Conservation (phyloP, 2,888 invertebrate genomes). For the Palloptera scutellata region DNA sequence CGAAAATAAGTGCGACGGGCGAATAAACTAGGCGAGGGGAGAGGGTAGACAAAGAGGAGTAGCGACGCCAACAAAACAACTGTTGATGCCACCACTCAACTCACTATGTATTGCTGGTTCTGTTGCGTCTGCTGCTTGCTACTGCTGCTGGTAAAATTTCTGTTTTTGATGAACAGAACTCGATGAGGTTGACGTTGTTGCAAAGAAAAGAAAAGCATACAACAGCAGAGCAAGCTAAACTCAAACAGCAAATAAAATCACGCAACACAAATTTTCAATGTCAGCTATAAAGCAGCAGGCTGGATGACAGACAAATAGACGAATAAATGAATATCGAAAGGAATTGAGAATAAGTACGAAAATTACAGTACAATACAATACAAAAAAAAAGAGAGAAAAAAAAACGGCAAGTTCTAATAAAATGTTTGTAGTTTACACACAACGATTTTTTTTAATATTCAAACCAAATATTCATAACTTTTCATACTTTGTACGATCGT, state of each 20-base stretch:
- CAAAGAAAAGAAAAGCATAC: constrained; percentile 11
- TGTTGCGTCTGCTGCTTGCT: too few relatives aligned
- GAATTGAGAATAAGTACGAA: too few relatives aligned
- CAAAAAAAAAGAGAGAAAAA: too few relatives aligned
- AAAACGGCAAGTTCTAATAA: too few relatives aligned
- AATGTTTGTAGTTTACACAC: too few relatives aligned
- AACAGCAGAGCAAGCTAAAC: constrained; percentile 21
- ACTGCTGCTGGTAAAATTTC: too few relatives aligned
- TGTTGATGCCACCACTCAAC: neutral
- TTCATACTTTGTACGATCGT: too few relatives aligned
- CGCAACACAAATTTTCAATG: constrained; percentile 31
- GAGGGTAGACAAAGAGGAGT: neutral
- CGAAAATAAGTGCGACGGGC: neutral
- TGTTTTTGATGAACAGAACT: neutral
- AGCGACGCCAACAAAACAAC: constrained; percentile 6
- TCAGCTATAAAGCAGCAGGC: constrained; percentile 28
- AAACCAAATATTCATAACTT: too few relatives aligned
- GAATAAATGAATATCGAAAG: too few relatives aligned
- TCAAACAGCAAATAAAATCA: constrained; percentile 24
- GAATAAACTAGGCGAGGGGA: neutral
- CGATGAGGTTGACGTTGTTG: neutral
- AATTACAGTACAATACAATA: too few relatives aligned
- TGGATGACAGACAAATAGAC: neutral
- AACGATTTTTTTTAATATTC: too few relatives aligned
- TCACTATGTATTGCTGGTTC: too few relatives aligned